These are phyloP conservation scores for Ibidorhyncha struthersii DNA, from an alignment of 2,113 vertebrate species.

Conservation along the genomic window DNA sequence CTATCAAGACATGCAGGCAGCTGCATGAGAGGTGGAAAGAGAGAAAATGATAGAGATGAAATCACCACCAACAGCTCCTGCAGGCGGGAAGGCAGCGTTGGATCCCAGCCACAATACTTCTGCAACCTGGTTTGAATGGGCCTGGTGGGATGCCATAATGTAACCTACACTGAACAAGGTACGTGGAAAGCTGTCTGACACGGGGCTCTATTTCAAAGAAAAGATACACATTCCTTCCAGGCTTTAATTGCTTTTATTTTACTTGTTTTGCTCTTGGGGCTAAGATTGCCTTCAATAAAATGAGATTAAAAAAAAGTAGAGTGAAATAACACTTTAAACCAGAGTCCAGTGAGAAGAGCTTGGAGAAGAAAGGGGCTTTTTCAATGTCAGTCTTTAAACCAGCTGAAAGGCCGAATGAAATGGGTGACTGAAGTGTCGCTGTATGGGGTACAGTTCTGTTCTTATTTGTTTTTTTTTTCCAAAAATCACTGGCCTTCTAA, in stretches of 20 bases:
- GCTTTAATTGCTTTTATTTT: constrained; percentile 34
- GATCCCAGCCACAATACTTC: constrained; percentile 34
- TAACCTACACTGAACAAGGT: not conserved
- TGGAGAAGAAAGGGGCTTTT: not conserved
- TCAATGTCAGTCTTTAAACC: not conserved
- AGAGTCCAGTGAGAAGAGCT: not conserved
- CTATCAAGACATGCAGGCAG: constrained; percentile 58
- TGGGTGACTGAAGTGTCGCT: not conserved
- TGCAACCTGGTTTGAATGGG: constrained; percentile 45
- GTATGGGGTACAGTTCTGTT: not conserved
- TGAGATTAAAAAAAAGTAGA: not conserved
- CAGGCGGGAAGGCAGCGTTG: not conserved
- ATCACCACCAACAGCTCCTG: constrained; percentile 36
- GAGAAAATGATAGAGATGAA: constrained; percentile 40
- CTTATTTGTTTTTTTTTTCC: not conserved
- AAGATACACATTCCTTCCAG: constrained; percentile 9
- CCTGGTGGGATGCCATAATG: constrained; percentile 34
- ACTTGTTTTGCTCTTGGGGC: constrained; percentile 11
- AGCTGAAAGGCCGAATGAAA: not conserved
- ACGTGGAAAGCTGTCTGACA: not conserved
- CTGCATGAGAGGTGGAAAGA: constrained; percentile 64
- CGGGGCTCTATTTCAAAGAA: not conserved
- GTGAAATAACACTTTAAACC: not conserved
- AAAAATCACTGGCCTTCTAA: not conserved
- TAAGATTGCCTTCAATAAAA: constrained; percentile 11